phyloP scores from a whole-genome alignment of 2,113 vertebrate species.

The Hyaena hyaena region DNA sequence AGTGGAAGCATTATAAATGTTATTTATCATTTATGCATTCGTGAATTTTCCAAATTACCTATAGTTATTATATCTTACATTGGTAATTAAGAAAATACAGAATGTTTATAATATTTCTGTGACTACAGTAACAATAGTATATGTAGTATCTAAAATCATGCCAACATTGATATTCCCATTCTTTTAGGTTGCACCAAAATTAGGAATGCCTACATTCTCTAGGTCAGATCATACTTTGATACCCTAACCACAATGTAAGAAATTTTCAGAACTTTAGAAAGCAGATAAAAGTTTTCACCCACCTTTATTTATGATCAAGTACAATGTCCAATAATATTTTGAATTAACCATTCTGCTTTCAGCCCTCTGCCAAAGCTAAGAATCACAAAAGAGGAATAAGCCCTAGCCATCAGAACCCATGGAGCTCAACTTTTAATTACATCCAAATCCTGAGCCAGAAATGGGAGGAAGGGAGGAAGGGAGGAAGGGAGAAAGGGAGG shows the following conservation, averaged over 20 bases:
- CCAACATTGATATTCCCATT: neutral
- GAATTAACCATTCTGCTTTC: slow-evolving; percentile 1
- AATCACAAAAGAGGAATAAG: neutral
- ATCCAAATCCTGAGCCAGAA: slow-evolving; percentile 17
- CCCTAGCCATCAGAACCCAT: neutral
- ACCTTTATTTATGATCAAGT: slow-evolving; percentile 28
- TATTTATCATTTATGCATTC: neutral
- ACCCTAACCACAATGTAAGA: slow-evolving; percentile 23
- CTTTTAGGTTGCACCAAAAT: slow-evolving; percentile 27
- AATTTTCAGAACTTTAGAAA: slow-evolving; percentile 24
- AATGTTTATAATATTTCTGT: slow-evolving; percentile 25
- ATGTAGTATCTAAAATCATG: neutral
- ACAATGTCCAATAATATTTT: slow-evolving; percentile 20
- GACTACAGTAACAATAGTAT: neutral
- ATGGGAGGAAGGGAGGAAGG: neutral
- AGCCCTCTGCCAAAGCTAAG: neutral
- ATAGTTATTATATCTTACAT: neutral
- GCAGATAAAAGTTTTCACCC: slow-evolving; percentile 11
- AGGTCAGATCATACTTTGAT: neutral
- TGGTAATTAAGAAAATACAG: slow-evolving; percentile 52
- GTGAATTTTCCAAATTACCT: slow-evolving; percentile 25
- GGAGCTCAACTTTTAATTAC: neutral
- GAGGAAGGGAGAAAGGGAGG: neutral
- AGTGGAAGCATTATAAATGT: neutral
- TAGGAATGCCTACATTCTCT: neutral